Conservation (phyloP, 2,797 vertebrate genomes). For the Triplophysa yarkandensis region DNA sequence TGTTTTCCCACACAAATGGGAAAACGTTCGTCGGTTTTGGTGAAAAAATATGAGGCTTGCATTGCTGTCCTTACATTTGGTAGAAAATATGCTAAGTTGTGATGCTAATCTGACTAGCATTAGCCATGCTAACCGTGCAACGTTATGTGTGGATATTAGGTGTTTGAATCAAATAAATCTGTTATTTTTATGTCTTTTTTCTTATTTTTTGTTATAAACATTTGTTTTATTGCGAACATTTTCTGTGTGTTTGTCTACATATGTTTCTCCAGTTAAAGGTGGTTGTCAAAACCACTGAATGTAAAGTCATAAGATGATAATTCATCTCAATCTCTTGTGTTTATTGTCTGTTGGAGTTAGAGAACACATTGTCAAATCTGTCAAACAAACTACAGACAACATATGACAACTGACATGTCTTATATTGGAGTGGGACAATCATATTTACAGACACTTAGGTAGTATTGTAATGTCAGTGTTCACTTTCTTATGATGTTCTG, state of each 20-base stretch:
- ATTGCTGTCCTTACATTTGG: background rate
- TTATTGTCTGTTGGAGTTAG: no score
- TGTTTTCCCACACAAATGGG: background rate
- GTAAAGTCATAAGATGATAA: background rate
- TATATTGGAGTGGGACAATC: no score
- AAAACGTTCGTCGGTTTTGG: background rate
- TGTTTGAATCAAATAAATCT: background rate
- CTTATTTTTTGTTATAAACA: background rate
- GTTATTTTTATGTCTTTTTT: background rate
- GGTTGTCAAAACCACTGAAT: background rate
- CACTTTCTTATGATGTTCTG: no score
- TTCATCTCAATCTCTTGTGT: background rate
- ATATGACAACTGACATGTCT: no score
- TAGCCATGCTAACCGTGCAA: background rate
- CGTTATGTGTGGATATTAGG: background rate
- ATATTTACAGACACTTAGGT: no score
- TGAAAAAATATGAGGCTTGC: background rate
- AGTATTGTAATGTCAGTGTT: no score
- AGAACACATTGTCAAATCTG: no score
- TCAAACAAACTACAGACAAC: no score
- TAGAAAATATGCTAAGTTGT: background rate
- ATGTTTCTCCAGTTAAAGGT: background rate
- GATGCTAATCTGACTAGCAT: constrained; percentile 25
- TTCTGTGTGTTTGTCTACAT: background rate
- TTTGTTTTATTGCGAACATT: background rate